phyloP scores from a whole-genome alignment of 2,113 vertebrate species.

The Brienomyrus brachyistius region DNA sequence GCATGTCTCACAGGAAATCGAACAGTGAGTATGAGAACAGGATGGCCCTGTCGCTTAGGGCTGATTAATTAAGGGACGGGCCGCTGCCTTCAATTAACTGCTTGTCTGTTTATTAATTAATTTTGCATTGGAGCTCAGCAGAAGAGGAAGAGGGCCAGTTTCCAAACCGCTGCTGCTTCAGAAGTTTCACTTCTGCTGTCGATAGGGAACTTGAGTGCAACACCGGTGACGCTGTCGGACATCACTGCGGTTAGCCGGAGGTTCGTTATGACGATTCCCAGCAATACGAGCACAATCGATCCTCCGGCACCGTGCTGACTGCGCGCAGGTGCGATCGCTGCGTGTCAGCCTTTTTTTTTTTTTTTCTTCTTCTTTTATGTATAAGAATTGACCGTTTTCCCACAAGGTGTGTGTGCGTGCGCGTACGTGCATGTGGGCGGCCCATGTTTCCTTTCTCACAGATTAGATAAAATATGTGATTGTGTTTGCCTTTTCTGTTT shows the following conservation, averaged over 20 bases:
- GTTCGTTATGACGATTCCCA: not conserved
- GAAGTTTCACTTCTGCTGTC: constrained; percentile 15
- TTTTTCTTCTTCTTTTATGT: not conserved
- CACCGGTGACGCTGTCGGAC: not conserved
- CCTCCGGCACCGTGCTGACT: not conserved
- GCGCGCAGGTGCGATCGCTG: not conserved
- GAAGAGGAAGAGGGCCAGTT: constrained; percentile 13
- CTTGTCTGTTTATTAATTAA: not conserved
- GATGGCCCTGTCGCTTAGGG: not conserved
- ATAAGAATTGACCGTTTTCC: not conserved
- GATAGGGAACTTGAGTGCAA: not conserved
- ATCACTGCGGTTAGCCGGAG: not conserved
- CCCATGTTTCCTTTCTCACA: not conserved
- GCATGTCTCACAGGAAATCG: not conserved
- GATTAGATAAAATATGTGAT: not conserved
- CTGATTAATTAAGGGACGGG: not conserved
- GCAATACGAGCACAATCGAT: not conserved
- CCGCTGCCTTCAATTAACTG: not conserved
- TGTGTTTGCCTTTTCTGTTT: not conserved
- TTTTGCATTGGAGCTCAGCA: not conserved
- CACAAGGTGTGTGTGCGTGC: not conserved
- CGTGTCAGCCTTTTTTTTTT: not conserved
- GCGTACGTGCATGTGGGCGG: not conserved
- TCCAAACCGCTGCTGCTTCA: not conserved
- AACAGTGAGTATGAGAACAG: not conserved